Evolutionary conservation across 2,797 vertebrate species (phyloP).

Genomic region (Phoeniculus purpureus): DNA sequence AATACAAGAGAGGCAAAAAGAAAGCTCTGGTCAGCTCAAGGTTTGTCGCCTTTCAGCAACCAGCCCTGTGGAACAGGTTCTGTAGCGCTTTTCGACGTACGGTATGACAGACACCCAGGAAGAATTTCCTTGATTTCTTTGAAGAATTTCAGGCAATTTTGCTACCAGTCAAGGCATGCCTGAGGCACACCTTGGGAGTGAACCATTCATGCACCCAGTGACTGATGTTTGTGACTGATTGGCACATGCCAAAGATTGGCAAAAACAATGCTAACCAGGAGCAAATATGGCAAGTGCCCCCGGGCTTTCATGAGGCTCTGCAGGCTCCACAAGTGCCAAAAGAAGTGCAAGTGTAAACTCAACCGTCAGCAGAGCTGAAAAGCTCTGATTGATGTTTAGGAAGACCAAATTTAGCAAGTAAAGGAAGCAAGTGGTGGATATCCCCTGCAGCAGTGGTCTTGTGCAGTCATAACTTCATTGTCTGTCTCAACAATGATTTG

Average conservation of each 20-base stretch:
- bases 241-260: background rate
- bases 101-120: background rate
- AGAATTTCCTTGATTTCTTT: conserved; percentile 4
- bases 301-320: background rate
- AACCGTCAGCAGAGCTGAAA: background rate
- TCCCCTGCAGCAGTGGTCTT: background rate
- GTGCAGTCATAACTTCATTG: background rate
- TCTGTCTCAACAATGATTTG: background rate
- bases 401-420: background rate
- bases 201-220: background rate
- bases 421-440: background rate
- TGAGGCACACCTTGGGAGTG: background rate
- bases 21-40: background rate
- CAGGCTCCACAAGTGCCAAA: background rate
- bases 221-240: background rate
- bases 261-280: background rate
- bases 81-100: background rate
- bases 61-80: background rate
- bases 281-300: background rate
- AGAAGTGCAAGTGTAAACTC: background rate
- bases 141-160: background rate
- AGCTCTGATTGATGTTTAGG: background rate
- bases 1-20: background rate
- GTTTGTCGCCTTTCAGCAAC: background rate
- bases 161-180: background rate